Percentiles rank a stretch among this genome's conserved stretches.
These are phyloP conservation scores for Phyllotreta striolata DNA, from an alignment of 2,888 invertebrate genomes.

Conservation along the genomic window DNA sequence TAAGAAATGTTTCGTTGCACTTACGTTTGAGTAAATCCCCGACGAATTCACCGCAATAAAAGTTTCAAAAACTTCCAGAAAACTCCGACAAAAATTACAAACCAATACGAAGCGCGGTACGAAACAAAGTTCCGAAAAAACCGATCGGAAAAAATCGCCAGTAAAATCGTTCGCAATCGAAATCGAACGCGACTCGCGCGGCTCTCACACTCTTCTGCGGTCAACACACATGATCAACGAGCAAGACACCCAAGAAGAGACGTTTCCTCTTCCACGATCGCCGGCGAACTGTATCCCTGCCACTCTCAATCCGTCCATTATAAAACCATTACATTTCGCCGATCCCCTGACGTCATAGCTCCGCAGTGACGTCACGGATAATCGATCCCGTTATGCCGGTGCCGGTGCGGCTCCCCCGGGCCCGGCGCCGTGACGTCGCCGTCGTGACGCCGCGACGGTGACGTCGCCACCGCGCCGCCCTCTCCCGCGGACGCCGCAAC, in stretches of 20 bases:
- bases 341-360: slow-evolving; percentile 54
- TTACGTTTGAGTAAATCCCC: too few species aligned
- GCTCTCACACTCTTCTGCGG: slow-evolving; percentile 22
- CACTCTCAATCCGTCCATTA: slow-evolving; percentile 59
- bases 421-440: slow-evolving; percentile 41
- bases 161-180: too few species aligned
- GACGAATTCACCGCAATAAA: background rate
- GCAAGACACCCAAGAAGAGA: slow-evolving; percentile 38
- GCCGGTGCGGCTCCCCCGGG: too few species aligned
- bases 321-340: slow-evolving; percentile 56
- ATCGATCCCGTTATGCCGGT: slow-evolving; percentile 55
- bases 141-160: too few species aligned
- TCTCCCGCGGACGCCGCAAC: slow-evolving; percentile 26
- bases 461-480: slow-evolving; percentile 13
- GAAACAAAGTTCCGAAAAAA: too few species aligned
- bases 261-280: slow-evolving; percentile 52
- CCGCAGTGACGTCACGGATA: slow-evolving; percentile 56
- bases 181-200: background rate
- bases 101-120: background rate
- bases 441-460: slow-evolving; percentile 3
- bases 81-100: background rate
- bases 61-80: slow-evolving; percentile 12
- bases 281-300: slow-evolving; percentile 59
- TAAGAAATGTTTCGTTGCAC: too few species aligned
- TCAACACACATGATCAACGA: slow-evolving; percentile 27